Conservation (phyloP, 2,797 vertebrate species). For the Bucorvus abyssinicus region DNA sequence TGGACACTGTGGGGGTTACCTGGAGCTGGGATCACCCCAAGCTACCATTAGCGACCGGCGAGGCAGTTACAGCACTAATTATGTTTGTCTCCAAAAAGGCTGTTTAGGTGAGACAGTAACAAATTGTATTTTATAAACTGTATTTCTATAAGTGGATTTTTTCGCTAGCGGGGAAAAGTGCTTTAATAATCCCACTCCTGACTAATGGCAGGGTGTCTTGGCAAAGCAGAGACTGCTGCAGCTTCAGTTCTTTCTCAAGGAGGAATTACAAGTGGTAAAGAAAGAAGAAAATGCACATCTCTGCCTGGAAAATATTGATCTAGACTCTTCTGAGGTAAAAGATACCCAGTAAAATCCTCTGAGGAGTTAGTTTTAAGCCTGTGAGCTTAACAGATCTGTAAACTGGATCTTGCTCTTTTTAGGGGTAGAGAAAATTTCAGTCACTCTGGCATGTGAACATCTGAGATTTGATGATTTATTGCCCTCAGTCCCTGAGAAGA, state of each 20-base stretch:
- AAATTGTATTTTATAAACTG: conserved; percentile 59
- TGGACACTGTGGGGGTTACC: accelerated
- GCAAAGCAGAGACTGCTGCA: background rate
- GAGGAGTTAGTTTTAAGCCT: background rate
- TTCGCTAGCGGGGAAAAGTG: background rate
- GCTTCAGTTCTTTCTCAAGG: background rate
- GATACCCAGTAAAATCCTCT: background rate
- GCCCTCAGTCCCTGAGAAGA: background rate
- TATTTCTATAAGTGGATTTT: conserved; percentile 46
- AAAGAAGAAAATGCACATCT: conserved; percentile 21
- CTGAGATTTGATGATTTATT: conserved; percentile 8
- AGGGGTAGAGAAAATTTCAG: background rate
- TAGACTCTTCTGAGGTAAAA: conserved; percentile 2
- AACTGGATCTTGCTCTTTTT: background rate
- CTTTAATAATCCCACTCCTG: conserved; percentile 55
- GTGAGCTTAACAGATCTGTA: background rate
- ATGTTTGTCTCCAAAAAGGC: conserved; percentile 33
- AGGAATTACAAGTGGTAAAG: conserved; percentile 38
- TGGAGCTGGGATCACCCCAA: background rate
- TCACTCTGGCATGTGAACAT: background rate
- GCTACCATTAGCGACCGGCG: accelerated
- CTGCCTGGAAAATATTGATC: conserved; percentile 38
- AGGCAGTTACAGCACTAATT: background rate
- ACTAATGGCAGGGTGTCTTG: conserved; percentile 48
- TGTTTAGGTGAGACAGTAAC: conserved; percentile 44